Percentiles rank a stretch among this genome's conserved stretches.
Conservation (phyloP, 2,888 invertebrate genomes). For the Serrognathus titanus region DNA sequence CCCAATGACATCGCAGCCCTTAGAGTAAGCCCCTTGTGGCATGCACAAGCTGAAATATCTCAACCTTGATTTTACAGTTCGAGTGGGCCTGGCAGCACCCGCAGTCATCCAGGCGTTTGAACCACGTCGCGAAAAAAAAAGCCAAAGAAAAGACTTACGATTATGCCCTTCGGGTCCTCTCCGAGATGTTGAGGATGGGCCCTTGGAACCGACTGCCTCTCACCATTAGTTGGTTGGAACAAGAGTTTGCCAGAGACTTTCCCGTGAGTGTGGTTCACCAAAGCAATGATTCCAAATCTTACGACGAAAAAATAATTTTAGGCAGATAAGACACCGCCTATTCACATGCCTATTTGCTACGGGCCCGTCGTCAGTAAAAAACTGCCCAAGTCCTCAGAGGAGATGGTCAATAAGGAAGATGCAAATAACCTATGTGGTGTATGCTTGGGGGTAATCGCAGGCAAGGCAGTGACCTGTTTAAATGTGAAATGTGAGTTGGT, state of each 20-base stretch:
- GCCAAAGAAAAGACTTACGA: constrained; percentile 67
- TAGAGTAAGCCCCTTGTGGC: constrained; percentile 58
- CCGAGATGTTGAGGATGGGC: constrained; percentile 76
- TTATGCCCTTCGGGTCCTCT: constrained; percentile 72
- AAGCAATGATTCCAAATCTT: neutral
- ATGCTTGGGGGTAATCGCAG: constrained; percentile 20
- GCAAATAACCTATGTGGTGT: constrained; percentile 14
- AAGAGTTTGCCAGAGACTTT: constrained; percentile 65
- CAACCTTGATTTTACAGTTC: constrained; percentile 61
- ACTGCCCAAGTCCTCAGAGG: constrained; percentile 25
- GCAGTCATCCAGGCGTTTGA: constrained; percentile 72
- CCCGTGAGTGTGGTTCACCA: constrained; percentile 48
- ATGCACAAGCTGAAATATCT: neutral
- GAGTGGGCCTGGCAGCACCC: constrained; percentile 99
- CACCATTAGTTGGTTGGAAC: constrained; percentile 81
- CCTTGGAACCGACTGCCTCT: constrained; percentile 89
- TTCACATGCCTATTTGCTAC: constrained; percentile 76
- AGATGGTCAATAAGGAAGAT: neutral
- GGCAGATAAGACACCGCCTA: constrained; percentile 58
- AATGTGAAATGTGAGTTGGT: constrained; percentile 61
- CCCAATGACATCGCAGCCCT: constrained; percentile 89
- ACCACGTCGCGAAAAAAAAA: constrained; percentile 65
- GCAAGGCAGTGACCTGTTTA: constrained; percentile 61
- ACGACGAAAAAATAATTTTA: constrained; percentile 27
- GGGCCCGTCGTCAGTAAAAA: constrained; percentile 70